Evolutionary conservation across 2,888 invertebrate species (phyloP), one percentile per base, ranked within the genome.

Genomic region (Mylabris sibirica): DNA sequence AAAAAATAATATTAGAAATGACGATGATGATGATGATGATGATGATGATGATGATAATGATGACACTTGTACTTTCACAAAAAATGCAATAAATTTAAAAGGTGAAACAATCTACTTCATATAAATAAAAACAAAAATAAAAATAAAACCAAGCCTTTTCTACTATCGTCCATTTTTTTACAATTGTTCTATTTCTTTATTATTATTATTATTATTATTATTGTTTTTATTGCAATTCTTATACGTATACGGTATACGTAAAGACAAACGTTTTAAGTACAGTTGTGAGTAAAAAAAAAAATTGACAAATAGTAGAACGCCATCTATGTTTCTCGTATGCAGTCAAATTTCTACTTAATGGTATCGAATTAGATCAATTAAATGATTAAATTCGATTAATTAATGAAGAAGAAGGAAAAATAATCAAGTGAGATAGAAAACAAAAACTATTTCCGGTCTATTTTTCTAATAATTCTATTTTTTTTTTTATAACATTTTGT

Each of bases 61-160:
- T 49, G 49, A 49, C 49, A 49, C 49, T 49, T 49, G 49, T 49
- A 49, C 49, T 49, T 49, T 49, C 49, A 49, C 49, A 11, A 49
- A 49, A 20, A 49, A 49, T 49, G 49, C 22, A 49, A 49, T 49
- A 49, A 49, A 49, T 17, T 49, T 49, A 20, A 49, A 49, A 49
- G 49, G 49, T 49, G 49, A 49, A 49, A 49, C 49, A 49, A 49
- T 30, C 4, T 30, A 30, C 8, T 30, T 30, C 26, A 30, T n/a
- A n/a, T n/a, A 30, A 30, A 30, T 6, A 30, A 30, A 30, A 30
- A 30, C 4, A 30, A 30, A 30, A 30, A 30, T 30, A 30, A 30
- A 30, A 30, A 30, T 49, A 49, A 49, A 49, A 20, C 49, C 49
- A 49, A 49, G 49, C 49, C 49, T 49, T 49, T 44, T 44, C 44